Evolutionary conservation across 2,888 invertebrate genomes (phyloP), one percentile per base, ranked within the genome.

Genomic region (Lithodes maja): DNA sequence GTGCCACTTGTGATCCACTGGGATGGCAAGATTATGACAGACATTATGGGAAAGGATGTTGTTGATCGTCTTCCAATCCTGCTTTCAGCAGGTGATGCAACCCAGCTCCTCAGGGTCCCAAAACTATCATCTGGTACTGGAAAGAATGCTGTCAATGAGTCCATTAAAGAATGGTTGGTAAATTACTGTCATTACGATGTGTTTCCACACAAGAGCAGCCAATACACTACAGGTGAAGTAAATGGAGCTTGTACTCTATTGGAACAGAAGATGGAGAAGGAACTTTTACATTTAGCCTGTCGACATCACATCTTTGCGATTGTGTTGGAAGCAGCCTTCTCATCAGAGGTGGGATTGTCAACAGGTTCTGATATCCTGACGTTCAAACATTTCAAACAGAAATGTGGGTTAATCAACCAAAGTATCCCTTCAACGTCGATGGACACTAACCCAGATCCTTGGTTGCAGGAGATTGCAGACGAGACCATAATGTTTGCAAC

Each of bases 321-420:
- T 74, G 74, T 74, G 15, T 74, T 78, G 78, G 78, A 52, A 49
- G 78, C 52, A 33, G 78, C 78, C 52, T 78, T 50, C 78, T 12
- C 78, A 33, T 78, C 78, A 52, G 78, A 49, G 78, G 2, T 49
- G 50, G 52, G 7, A 12, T 78, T 1, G 52, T 78, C 78, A 52
- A 78, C 78, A 33, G 52, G 12, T 1, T 15, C 78, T 52, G 12
- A 78, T 50, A 78, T 78, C 78, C 52, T 78, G 2, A 78, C 2
- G 12, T 78, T 78, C 78, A 78, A 78, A 78, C 1, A 1, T 78
- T 78, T 78, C 78, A 78, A 50, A 50, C 49, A 78, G 0, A 33
- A 78, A 15, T 78, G 78, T 2, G 52, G 78, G 78, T 78, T 78
- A 33, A 33, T 33, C 33, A 33, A 33, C 33, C 33, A 33, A 33